Evolutionary conservation across 2,888 invertebrate genomes (phyloP).

Genomic region (Miltochrista miniata): DNA sequence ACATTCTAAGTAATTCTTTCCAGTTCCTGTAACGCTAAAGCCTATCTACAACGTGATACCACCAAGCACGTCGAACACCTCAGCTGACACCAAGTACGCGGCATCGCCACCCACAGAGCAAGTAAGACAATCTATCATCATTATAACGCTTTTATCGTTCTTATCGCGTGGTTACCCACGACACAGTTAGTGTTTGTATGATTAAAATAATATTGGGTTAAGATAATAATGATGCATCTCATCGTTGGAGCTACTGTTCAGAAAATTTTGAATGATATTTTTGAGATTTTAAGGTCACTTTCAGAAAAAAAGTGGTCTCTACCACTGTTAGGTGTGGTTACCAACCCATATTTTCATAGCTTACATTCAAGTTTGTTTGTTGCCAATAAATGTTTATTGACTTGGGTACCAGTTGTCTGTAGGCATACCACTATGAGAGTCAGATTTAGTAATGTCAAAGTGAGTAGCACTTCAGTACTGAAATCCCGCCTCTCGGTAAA

Average conservation of each 20-base stretch:
- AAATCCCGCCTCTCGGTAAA: too few relatives aligned
- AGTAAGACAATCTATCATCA: conserved; percentile 62
- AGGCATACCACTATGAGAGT: too few relatives aligned
- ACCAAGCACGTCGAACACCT: conserved; percentile 61
- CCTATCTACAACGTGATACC: conserved; percentile 86
- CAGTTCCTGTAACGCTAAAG: conserved; percentile 83
- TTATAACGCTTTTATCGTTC: conserved; percentile 50
- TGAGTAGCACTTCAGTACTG: too few relatives aligned
- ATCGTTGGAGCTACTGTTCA: not conserved
- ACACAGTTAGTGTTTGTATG: conserved; percentile 20
- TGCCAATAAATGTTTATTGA: too few relatives aligned
- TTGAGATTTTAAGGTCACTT: too few relatives aligned
- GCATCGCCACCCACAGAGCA: conserved; percentile 63
- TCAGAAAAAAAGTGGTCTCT: too few relatives aligned
- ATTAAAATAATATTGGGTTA: conserved; percentile 25
- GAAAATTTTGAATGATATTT: too few relatives aligned
- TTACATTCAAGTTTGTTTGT: too few relatives aligned
- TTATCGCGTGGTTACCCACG: conserved; percentile 46
- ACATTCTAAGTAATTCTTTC: conserved; percentile 18
- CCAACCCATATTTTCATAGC: too few relatives aligned
- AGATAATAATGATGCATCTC: conserved; percentile 16
- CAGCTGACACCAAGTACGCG: conserved; percentile 58
- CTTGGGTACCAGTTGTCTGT: too few relatives aligned
- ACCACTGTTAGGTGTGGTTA: too few relatives aligned
- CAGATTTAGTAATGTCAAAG: too few relatives aligned